Evolutionary conservation across 2,797 vertebrate species (phyloP).

Genomic region (Staurois parvus): DNA sequence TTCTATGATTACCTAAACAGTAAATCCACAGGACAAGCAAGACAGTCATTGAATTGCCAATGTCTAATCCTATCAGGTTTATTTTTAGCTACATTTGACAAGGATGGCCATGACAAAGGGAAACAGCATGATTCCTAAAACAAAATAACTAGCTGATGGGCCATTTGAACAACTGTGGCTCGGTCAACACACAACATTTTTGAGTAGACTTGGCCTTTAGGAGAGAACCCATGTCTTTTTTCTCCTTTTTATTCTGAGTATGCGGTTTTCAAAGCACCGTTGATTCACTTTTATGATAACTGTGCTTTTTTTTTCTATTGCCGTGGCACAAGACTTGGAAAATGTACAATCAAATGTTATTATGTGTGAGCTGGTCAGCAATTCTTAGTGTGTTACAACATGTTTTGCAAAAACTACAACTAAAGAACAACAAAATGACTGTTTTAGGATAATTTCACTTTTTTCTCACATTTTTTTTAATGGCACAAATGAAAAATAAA

Average conservation of each 20-base stretch:
- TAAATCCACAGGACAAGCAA: too few species aligned
- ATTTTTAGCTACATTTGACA: too few species aligned
- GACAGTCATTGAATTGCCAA: too few species aligned
- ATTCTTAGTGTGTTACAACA: not conserved
- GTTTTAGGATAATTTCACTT: not conserved
- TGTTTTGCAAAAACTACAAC: not conserved
- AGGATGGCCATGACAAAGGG: too few species aligned
- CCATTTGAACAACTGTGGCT: too few species aligned
- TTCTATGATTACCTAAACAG: too few species aligned
- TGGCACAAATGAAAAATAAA: slow-evolving; percentile 9
- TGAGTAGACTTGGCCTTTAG: not conserved
- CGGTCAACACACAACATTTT: too few species aligned
- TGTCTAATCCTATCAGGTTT: too few species aligned
- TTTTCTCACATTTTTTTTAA: not conserved
- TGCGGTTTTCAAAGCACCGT: not conserved
- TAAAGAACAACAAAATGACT: not conserved
- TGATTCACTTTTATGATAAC: not conserved
- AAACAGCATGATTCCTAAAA: too few species aligned
- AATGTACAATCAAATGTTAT: not conserved
- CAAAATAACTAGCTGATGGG: too few species aligned
- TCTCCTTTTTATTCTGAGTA: not conserved
- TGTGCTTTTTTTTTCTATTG: slow-evolving; percentile 9
- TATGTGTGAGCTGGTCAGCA: not conserved
- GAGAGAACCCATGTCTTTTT: not conserved
- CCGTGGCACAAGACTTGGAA: slow-evolving; percentile 5